phyloP scores from a whole-genome alignment of 2,888 invertebrate genomes.

The Bursaphelenchus okinawaensis region DNA sequence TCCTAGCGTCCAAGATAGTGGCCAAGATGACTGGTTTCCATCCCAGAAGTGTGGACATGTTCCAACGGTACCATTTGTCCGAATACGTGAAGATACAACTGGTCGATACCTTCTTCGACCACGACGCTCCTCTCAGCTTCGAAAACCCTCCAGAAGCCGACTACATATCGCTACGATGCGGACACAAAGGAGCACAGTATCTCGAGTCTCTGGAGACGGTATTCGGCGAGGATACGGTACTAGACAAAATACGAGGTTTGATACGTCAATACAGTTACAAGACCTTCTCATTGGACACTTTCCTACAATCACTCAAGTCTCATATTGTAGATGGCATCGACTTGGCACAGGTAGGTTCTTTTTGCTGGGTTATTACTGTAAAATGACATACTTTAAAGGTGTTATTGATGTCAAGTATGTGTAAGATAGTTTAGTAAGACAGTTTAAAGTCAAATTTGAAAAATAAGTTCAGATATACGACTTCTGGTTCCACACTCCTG shows the following conservation, averaged over 20 bases:
- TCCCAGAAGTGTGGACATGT: constrained; percentile 6
- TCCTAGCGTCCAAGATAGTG: constrained; percentile 29
- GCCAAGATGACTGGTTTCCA: constrained; percentile 14
- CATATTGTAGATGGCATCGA: constrained; percentile 27
- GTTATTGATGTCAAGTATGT: no score
- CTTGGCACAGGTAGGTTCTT: constrained; percentile 23
- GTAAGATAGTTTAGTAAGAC: no score
- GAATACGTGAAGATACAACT: constrained; percentile 51
- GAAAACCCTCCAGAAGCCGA: constrained; percentile 30
- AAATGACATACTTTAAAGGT: no score
- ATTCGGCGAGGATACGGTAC: constrained; percentile 40
- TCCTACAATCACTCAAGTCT: constrained; percentile 23
- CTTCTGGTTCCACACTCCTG: constrained; percentile 33
- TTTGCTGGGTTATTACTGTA: neutral
- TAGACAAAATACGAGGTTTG: constrained; percentile 30
- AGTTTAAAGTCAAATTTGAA: neutral
- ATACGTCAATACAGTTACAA: constrained; percentile 21
- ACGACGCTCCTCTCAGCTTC: constrained; percentile 33
- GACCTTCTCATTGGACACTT: constrained; percentile 22
- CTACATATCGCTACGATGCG: constrained; percentile 48
- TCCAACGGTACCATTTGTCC: constrained; percentile 27
- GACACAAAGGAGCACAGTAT: constrained; percentile 47
- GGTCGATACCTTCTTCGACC: constrained; percentile 49
- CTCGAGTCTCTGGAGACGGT: constrained; percentile 45
- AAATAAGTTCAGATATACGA: constrained; percentile 29